A percentile compares a stretch with the other conserved stretches of the same genome.
Conservation (phyloP, 2,888 invertebrate species). For the Drosophila algonquin region DNA sequence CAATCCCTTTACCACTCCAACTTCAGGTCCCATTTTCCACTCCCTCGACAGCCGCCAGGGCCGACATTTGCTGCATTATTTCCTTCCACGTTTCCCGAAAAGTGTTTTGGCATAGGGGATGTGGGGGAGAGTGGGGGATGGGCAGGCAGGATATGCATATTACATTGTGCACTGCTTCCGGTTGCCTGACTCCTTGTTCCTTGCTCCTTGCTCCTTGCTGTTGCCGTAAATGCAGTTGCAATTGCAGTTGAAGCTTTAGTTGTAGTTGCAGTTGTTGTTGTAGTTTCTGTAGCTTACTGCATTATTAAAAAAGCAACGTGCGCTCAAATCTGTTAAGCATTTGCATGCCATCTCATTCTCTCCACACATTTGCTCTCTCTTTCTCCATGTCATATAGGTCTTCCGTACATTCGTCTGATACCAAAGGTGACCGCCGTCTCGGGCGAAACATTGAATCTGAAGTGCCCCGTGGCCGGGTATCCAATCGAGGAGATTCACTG, state of each 20-base stretch:
- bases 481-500: slow-evolving; percentile 92
- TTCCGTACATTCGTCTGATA: slow-evolving; percentile 91
- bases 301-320: slow-evolving; percentile 72
- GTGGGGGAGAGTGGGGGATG: slow-evolving; percentile 2
- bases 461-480: slow-evolving; percentile 93
- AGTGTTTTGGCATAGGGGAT: slow-evolving; percentile 58
- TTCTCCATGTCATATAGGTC: slow-evolving; percentile 85
- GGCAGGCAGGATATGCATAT: slow-evolving; percentile 69
- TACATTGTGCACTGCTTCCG: slow-evolving; percentile 63
- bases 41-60: slow-evolving; percentile 39
- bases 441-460: slow-evolving; percentile 89
- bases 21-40: not conserved
- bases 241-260: slow-evolving; percentile 44
- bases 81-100: slow-evolving; percentile 69
- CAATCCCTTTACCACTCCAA: slow-evolving; percentile 17
- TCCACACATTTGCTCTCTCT: slow-evolving; percentile 3
- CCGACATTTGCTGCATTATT: slow-evolving; percentile 75
- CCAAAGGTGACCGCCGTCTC: slow-evolving; percentile 93
- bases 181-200: slow-evolving; percentile 25
- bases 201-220: not conserved
- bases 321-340: slow-evolving; percentile 69
- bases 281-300: slow-evolving; percentile 52
- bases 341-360: slow-evolving; percentile 40
- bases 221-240: slow-evolving; percentile 8
- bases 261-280: slow-evolving; percentile 39